phyloP scores from a whole-genome alignment of 1,140 invertebrate species.

The Notospermus geniculatus region DNA sequence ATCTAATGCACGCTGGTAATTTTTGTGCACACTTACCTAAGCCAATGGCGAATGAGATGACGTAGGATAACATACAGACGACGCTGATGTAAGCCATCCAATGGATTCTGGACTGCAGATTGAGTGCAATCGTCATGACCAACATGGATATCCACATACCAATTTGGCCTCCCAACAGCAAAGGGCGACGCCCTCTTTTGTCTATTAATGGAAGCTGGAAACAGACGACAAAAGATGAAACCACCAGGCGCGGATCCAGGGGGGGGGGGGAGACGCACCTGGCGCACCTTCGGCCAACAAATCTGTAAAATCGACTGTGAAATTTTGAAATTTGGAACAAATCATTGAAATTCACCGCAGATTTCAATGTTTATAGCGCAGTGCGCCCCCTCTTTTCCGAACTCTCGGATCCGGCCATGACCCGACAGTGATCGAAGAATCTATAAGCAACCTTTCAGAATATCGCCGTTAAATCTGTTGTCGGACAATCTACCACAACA shows the following conservation, averaged over 20 bases:
- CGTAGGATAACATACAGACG: conserved; percentile 34
- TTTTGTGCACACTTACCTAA: conserved; percentile 46
- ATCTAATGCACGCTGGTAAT: no score
- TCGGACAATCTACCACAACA: background rate
- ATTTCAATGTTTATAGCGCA: no score
- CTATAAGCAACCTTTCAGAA: background rate
- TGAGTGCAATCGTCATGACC: conserved; percentile 20
- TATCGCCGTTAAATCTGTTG: background rate
- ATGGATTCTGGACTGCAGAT: conserved; percentile 12
- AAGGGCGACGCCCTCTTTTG: conserved; percentile 20
- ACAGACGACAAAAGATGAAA: no score
- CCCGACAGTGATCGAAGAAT: no score
- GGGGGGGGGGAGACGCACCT: no score
- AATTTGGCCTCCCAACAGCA: conserved; percentile 21
- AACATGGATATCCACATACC: conserved; percentile 19
- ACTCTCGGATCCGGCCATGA: no score
- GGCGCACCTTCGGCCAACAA: no score
- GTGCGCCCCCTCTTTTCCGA: no score
- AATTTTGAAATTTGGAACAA: no score
- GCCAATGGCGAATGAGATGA: conserved; percentile 45
- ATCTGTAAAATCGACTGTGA: no score
- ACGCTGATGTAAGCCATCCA: conserved; percentile 46
- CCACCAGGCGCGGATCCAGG: no score
- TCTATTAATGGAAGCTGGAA: conserved; percentile 32
- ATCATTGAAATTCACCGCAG: no score